These are phyloP conservation scores for Synchiropus splendidus DNA, from an alignment of 2,113 vertebrate genomes.

Conservation along the genomic window DNA sequence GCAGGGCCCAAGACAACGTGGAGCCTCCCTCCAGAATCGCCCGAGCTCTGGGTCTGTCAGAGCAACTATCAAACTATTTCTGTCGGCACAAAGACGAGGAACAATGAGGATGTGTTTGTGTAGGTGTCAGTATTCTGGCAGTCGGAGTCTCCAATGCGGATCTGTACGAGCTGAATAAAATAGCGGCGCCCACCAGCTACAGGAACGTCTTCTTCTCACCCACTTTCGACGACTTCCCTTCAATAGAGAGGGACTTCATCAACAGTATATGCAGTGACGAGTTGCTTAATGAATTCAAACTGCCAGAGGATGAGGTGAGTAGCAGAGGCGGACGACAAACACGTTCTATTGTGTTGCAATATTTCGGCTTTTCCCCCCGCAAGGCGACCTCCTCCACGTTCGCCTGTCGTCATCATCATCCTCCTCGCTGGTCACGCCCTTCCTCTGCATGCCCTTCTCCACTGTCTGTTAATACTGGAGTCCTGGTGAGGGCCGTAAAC, in stretches of 20 bases:
- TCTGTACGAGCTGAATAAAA: conserved; percentile 65
- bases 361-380: neutral
- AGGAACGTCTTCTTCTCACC: conserved; percentile 71
- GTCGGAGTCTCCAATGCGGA: conserved; percentile 78
- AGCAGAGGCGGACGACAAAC: conserved; percentile 4
- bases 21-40: conserved; percentile 70
- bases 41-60: conserved; percentile 67
- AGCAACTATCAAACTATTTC: neutral
- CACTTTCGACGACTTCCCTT: conserved; percentile 74
- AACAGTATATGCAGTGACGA: conserved; percentile 66
- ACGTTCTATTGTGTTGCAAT: neutral
- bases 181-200: conserved; percentile 66
- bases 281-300: conserved; percentile 57
- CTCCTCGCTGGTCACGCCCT: too few species aligned
- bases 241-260: conserved; percentile 75
- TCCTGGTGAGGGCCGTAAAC: too few species aligned
- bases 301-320: conserved; percentile 48
- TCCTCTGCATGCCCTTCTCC: too few species aligned
- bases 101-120: neutral
- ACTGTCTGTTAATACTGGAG: too few species aligned
- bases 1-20: conserved; percentile 80
- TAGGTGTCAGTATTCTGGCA: conserved; percentile 75
- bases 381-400: too few species aligned
- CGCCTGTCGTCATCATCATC: too few species aligned
- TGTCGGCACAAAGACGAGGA: neutral